phyloP scores from a whole-genome alignment of 1,140 invertebrate genomes.

The Lordiphosa collinella region DNA sequence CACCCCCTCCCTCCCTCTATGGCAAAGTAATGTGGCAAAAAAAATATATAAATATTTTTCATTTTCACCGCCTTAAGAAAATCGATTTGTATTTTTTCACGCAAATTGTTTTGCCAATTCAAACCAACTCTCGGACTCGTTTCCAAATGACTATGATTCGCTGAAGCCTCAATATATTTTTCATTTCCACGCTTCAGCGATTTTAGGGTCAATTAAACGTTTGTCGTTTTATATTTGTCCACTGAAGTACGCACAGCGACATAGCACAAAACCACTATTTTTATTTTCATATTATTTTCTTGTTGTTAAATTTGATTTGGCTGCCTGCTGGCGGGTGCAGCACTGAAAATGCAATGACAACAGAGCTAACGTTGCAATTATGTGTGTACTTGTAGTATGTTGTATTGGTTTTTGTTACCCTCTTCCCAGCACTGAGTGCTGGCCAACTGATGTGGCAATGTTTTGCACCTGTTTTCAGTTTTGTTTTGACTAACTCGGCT shows the following conservation, averaged over 20 bases:
- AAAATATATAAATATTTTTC: constrained; percentile 28
- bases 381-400: constrained; percentile 15
- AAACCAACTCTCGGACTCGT: neutral
- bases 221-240: constrained; percentile 57
- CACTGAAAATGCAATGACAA: constrained; percentile 34
- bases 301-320: constrained; percentile 53
- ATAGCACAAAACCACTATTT: constrained; percentile 11
- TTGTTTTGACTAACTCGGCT: constrained; percentile 71
- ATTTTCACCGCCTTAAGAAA: constrained; percentile 35
- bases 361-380: constrained; percentile 48
- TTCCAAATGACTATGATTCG: neutral
- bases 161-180: neutral
- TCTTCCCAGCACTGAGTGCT: constrained; percentile 1
- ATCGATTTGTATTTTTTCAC: constrained; percentile 44
- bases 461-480: constrained; percentile 67
- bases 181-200: constrained; percentile 36
- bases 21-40: constrained; percentile 41
- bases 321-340: constrained; percentile 48
- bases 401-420: constrained; percentile 49
- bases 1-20: constrained; percentile 13
- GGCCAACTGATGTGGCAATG: constrained; percentile 24
- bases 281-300: constrained; percentile 14
- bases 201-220: constrained; percentile 73
- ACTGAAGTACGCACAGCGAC: constrained; percentile 32
- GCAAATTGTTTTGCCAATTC: constrained; percentile 27